These are phyloP conservation scores for Rhodinocichla rosea DNA, from an alignment of 2,113 vertebrate species.

Conservation along the genomic window DNA sequence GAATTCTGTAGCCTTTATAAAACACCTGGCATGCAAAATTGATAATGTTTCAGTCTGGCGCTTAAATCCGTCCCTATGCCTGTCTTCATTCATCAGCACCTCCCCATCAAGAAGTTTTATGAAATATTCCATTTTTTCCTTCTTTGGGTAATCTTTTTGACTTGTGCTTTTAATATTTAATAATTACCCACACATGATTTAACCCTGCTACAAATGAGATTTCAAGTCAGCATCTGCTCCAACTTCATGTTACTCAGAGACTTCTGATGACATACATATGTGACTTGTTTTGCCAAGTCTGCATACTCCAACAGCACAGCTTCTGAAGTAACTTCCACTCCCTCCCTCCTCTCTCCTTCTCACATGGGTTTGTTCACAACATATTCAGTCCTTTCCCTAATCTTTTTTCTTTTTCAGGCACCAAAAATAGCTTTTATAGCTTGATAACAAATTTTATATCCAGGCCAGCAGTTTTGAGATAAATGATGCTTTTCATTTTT, in stretches of 20 bases:
- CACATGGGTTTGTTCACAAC: not conserved
- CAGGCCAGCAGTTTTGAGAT: not conserved
- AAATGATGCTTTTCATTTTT: not conserved
- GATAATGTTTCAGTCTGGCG: not conserved
- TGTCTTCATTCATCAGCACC: conserved; percentile 57
- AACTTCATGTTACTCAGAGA: conserved; percentile 39
- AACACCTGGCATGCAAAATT: conserved; percentile 50
- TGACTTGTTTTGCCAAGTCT: conserved; percentile 29
- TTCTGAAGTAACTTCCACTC: conserved; percentile 12
- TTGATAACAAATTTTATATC: not conserved
- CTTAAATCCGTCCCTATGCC: conserved; percentile 27
- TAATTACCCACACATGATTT: conserved; percentile 61
- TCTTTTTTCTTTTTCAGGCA: not conserved
- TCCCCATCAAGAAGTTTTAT: conserved; percentile 56
- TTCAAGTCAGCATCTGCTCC: conserved; percentile 62
- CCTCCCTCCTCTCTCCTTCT: not conserved
- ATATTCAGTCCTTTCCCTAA: not conserved
- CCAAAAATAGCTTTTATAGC: not conserved
- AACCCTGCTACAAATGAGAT: conserved; percentile 53
- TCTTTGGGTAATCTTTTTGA: conserved; percentile 60
- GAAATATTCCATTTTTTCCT: conserved; percentile 49
- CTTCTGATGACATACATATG: conserved; percentile 52
- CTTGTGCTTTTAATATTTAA: conserved; percentile 66
- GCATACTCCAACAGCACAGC: not conserved
- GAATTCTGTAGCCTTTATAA: conserved; percentile 26